These are phyloP conservation scores for Scaptodrosophila lebanonensis DNA, from an alignment of 1,140 invertebrate genomes.

Conservation along the genomic window DNA sequence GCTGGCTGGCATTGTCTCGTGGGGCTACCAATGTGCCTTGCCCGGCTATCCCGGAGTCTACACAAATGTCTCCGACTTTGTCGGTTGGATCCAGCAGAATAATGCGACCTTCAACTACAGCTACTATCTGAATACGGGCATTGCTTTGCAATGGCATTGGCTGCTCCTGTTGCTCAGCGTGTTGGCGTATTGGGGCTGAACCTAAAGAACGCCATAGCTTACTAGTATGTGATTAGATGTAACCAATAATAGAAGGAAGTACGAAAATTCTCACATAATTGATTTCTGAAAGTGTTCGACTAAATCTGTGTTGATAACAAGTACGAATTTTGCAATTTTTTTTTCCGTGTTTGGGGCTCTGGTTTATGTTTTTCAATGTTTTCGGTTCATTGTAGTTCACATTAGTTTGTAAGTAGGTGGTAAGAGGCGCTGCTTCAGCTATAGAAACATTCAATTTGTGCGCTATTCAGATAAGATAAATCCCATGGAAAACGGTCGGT, in stretches of 20 bases:
- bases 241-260: too few relatives aligned
- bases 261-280: too few relatives aligned
- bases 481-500: background rate
- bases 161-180: background rate
- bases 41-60: slow-evolving; percentile 80
- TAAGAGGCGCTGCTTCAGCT: too few relatives aligned
- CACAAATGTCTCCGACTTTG: slow-evolving; percentile 80
- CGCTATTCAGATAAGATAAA: slow-evolving; percentile 55
- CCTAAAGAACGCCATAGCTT: too few relatives aligned
- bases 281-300: too few relatives aligned
- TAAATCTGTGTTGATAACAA: too few relatives aligned
- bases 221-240: too few relatives aligned
- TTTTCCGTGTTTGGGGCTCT: slow-evolving; percentile 26
- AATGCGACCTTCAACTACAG: slow-evolving; percentile 33
- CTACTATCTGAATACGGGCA: slow-evolving; percentile 3
- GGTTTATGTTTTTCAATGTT: slow-evolving; percentile 24
- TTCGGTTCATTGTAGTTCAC: background rate
- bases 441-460: slow-evolving; percentile 62
- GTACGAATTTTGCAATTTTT: too few relatives aligned
- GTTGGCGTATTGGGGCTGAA: background rate
- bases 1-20: slow-evolving; percentile 79
- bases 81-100: slow-evolving; percentile 77
- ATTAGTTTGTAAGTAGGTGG: too few relatives aligned
- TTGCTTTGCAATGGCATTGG: background rate
- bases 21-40: slow-evolving; percentile 80